These are phyloP conservation scores for Pachyramphus minor DNA, from an alignment of 2,113 vertebrate genomes.

Conservation along the genomic window DNA sequence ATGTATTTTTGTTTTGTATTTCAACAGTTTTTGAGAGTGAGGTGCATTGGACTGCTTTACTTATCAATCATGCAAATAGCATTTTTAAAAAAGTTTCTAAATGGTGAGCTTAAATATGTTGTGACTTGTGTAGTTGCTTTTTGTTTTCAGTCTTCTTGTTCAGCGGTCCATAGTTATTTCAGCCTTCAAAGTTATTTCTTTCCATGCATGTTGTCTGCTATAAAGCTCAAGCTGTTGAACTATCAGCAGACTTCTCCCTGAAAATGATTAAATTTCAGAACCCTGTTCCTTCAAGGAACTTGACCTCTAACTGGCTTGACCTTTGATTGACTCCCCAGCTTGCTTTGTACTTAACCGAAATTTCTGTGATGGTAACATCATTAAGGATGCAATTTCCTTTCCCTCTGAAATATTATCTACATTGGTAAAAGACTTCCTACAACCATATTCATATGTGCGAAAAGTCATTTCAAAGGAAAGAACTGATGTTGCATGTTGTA, in stretches of 20 bases:
- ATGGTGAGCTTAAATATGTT: neutral
- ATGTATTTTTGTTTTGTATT: neutral
- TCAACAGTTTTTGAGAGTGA: neutral
- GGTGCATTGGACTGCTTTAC: neutral
- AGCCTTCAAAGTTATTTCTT: neutral
- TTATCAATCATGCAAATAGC: neutral
- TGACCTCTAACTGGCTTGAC: neutral
- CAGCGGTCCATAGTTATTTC: neutral
- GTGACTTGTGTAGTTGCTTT: neutral
- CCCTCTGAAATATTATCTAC: neutral
- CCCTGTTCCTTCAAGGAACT: neutral
- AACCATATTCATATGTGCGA: neutral
- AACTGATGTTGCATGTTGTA: neutral
- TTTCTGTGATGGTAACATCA: neutral
- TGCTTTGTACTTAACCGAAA: neutral
- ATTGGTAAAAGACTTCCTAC: neutral
- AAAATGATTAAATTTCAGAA: neutral
- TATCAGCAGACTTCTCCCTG: neutral
- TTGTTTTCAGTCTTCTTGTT: neutral
- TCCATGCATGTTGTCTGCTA: neutral
- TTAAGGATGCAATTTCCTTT: conserved; percentile 16
- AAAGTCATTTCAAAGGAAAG: neutral
- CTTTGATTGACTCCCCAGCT: neutral
- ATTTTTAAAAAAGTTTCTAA: neutral
- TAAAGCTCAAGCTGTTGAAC: neutral